phyloP scores from a whole-genome alignment of 2,113 vertebrate genomes.

The Cynocephalus volans region DNA sequence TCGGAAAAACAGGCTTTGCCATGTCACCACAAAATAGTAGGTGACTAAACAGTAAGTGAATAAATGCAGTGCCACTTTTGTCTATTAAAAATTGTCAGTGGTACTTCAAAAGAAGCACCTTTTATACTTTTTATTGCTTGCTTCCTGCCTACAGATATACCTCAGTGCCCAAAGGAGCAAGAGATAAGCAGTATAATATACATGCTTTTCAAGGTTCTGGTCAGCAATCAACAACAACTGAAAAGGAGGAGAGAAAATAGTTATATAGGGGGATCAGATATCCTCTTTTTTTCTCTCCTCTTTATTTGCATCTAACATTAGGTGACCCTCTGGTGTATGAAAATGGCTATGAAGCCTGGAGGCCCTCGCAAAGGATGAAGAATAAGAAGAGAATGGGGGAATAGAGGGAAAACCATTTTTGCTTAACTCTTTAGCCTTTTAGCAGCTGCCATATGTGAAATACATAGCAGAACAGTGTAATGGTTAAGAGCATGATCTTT shows the following conservation, averaged over 20 bases:
- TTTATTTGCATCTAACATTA: background rate
- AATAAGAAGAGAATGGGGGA: background rate
- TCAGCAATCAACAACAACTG: background rate
- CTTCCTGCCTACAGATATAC: background rate
- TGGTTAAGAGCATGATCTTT: background rate
- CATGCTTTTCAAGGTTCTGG: conserved; percentile 18
- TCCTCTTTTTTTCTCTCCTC: background rate
- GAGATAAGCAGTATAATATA: background rate
- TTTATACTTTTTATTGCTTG: background rate
- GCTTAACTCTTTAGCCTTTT: background rate
- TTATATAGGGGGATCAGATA: background rate
- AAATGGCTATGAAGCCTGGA: background rate
- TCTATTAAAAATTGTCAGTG: background rate
- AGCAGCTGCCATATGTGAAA: background rate
- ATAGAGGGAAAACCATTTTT: background rate
- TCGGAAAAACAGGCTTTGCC: background rate
- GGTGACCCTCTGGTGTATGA: background rate
- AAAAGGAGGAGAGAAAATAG: background rate
- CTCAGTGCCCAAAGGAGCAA: background rate
- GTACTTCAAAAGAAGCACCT: background rate
- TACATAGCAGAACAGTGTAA: background rate
- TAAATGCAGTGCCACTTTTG: background rate
- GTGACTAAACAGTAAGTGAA: background rate
- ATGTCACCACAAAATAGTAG: background rate
- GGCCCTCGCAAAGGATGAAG: background rate